Percentiles rank a stretch among this genome's conserved stretches.
Evolutionary conservation across 2,113 vertebrate genomes (phyloP).

Genomic region (Mugil cephalus): DNA sequence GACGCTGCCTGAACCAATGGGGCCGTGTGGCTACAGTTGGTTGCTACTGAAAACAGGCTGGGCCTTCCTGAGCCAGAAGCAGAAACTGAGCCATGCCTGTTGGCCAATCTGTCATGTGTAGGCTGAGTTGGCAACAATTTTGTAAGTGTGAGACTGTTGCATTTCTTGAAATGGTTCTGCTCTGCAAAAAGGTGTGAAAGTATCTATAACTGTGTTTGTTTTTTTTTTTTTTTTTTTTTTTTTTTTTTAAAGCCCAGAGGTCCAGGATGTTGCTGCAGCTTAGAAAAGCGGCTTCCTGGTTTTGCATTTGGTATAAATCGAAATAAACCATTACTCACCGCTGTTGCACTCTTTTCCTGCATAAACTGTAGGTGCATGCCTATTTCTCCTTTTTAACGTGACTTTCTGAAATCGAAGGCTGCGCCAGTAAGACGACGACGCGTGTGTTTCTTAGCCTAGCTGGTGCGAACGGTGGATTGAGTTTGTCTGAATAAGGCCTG

Average conservation of each 20-base stretch:
- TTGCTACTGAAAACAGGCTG: conserved; percentile 51
- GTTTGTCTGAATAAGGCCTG: background rate
- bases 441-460: background rate
- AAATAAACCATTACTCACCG: no score
- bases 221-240: no score
- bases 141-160: background rate
- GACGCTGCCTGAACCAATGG: conserved; percentile 37
- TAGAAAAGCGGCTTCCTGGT: background rate
- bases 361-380: background rate
- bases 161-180: conserved; percentile 20
- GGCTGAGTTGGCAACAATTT: conserved; percentile 44
- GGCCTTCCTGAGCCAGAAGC: conserved; percentile 51
- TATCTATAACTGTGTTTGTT: conserved; percentile 16
- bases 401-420: background rate
- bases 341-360: background rate
- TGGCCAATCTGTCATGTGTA: conserved; percentile 63
- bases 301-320: conserved; percentile 1
- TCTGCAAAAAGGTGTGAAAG: conserved; percentile 22
- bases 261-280: background rate
- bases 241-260: background rate
- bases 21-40: conserved; percentile 30
- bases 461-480: background rate
- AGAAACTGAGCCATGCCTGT: conserved; percentile 44
- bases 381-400: background rate
- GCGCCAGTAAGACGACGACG: background rate